phyloP scores from a whole-genome alignment of 2,797 vertebrate genomes.

The Carduelis carduelis region DNA sequence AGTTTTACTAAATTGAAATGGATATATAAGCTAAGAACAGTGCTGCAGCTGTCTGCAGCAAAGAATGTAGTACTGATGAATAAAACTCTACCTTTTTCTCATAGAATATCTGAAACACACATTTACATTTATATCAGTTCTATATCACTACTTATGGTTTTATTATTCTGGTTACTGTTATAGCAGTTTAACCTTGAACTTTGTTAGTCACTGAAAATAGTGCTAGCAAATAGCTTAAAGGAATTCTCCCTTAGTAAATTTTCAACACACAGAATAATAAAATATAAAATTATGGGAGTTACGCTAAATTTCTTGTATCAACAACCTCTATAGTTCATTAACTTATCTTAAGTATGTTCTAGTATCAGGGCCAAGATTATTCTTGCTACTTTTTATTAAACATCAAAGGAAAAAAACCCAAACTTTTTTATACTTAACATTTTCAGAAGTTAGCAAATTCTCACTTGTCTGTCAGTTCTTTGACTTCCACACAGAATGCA shows the following conservation, averaged over 20 bases:
- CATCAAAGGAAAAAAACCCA: fast-evolving
- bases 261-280: neutral
- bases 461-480: neutral
- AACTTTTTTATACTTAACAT: neutral
- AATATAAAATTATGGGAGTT: neutral
- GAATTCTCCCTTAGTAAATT: neutral
- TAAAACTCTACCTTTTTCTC: neutral
- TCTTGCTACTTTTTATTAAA: neutral
- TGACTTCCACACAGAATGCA: neutral
- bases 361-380: neutral
- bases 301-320: neutral
- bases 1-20: neutral
- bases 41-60: neutral
- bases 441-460: neutral
- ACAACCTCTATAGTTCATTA: neutral
- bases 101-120: neutral
- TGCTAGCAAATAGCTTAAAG: neutral
- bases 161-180: neutral
- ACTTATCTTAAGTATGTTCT: neutral
- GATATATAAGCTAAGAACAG: neutral
- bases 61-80: neutral
- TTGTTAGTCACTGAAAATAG: neutral
- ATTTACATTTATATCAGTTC: neutral
- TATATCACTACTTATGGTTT: neutral
- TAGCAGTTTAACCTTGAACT: neutral